phyloP scores from a whole-genome alignment of 2,113 vertebrate species.

The Prionailurus bengalensis region DNA sequence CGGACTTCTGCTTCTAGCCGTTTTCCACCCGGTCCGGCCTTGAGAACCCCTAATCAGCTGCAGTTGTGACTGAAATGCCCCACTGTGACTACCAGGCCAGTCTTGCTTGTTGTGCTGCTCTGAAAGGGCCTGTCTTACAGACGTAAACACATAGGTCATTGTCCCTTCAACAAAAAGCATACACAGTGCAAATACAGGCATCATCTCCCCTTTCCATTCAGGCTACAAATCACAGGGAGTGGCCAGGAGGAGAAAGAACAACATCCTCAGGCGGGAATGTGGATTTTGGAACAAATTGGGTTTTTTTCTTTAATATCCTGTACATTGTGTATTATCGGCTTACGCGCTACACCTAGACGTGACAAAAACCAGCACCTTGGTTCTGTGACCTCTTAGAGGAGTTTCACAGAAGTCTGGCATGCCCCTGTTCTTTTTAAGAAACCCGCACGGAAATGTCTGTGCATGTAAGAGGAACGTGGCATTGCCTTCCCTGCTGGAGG shows the following conservation, averaged over 20 bases:
- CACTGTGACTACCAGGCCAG: not conserved
- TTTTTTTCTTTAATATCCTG: not conserved
- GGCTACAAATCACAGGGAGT: not conserved
- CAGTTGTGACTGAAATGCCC: not conserved
- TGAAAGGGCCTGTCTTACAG: not conserved
- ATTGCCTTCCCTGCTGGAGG: conserved; percentile 14
- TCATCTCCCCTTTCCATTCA: not conserved
- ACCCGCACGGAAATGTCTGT: conserved; percentile 55
- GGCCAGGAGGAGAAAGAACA: conserved; percentile 11
- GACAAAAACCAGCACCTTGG: conserved; percentile 61
- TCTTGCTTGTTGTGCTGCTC: not conserved
- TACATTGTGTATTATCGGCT: not conserved
- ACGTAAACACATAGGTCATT: not conserved
- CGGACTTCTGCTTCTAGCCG: not conserved
- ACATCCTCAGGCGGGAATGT: not conserved
- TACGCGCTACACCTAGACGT: conserved; percentile 15
- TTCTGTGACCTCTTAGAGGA: conserved; percentile 2
- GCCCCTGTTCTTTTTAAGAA: conserved; percentile 58
- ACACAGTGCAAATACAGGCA: not conserved
- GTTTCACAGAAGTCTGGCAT: conserved; percentile 49
- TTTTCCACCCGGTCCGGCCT: not conserved
- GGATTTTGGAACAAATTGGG: not conserved
- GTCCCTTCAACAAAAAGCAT: not conserved
- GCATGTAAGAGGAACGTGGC: not conserved
- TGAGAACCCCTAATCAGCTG: not conserved